A percentile compares a stretch with the other conserved stretches of the same genome.
Conservation (phyloP, 2,113 vertebrate genomes). For the Periophthalmodon schlosseri region DNA sequence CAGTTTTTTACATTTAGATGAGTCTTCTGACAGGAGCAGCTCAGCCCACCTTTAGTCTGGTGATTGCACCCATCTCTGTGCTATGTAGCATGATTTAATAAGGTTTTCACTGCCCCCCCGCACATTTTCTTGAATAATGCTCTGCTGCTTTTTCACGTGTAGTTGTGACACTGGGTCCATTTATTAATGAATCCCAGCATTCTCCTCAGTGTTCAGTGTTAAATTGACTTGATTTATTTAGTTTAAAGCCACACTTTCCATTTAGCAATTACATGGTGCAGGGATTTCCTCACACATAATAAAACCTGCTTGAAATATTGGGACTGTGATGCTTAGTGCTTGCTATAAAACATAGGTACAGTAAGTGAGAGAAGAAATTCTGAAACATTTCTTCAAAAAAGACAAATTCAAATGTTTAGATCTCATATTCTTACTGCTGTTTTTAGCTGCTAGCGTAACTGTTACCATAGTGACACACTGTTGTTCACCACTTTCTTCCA, state of each 20-base stretch:
- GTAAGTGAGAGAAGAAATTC: slow-evolving; percentile 14
- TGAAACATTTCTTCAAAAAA: slow-evolving; percentile 34
- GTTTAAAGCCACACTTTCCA: slow-evolving; percentile 35
- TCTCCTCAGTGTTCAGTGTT: slow-evolving; percentile 39
- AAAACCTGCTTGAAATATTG: slow-evolving; percentile 29
- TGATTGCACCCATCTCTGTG: slow-evolving; percentile 26
- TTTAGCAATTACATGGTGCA: slow-evolving; percentile 39
- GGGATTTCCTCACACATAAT: slow-evolving; percentile 20
- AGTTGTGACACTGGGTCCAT: slow-evolving; percentile 26
- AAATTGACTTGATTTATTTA: slow-evolving; percentile 46
- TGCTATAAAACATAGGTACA: slow-evolving; percentile 31
- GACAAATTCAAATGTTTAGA: slow-evolving; percentile 10
- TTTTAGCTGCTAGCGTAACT: slow-evolving; percentile 40
- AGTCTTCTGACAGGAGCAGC: background rate
- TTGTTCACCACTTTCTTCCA: slow-evolving; percentile 20
- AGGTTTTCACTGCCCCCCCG: slow-evolving; percentile 40
- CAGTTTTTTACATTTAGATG: background rate
- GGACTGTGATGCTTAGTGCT: slow-evolving; percentile 25
- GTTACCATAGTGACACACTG: slow-evolving; percentile 66
- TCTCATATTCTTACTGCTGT: slow-evolving; percentile 46
- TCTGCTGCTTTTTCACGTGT: slow-evolving; percentile 38
- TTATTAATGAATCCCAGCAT: slow-evolving; percentile 32
- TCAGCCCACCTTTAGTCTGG: background rate
- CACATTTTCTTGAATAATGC: slow-evolving; percentile 48
- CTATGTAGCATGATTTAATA: slow-evolving; percentile 44